These are phyloP conservation scores for Brachypalpus laphriformis DNA, from an alignment of 2,888 invertebrate species.

Conservation along the genomic window DNA sequence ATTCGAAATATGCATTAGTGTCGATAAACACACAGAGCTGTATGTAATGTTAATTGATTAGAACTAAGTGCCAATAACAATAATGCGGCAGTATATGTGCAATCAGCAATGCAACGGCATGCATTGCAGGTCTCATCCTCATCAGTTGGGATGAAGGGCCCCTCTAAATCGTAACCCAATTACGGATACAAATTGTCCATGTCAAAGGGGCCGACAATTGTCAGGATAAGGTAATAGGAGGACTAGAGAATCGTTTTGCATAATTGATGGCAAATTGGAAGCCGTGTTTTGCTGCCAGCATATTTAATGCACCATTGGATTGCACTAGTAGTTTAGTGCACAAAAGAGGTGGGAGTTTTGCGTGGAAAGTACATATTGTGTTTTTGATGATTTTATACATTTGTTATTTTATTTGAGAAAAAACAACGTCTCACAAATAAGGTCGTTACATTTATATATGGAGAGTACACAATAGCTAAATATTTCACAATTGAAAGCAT, in stretches of 20 bases:
- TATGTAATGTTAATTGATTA: slow-evolving; percentile 67
- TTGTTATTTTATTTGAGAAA: background rate
- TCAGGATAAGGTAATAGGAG: slow-evolving; percentile 62
- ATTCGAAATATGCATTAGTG: slow-evolving; percentile 67
- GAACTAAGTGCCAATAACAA: slow-evolving; percentile 66
- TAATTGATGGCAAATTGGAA: slow-evolving; percentile 83
- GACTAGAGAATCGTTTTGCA: slow-evolving; percentile 79
- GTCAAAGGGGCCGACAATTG: slow-evolving; percentile 68
- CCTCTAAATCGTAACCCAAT: slow-evolving; percentile 70
- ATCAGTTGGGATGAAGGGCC: slow-evolving; percentile 10
- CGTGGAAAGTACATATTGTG: background rate
- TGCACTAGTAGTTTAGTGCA: slow-evolving; percentile 52
- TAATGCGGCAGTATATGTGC: slow-evolving; percentile 1
- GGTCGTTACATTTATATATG: no score
- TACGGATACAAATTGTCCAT: slow-evolving; percentile 69
- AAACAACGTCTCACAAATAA: no score
- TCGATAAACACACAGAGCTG: slow-evolving; percentile 12
- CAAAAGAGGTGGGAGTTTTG: background rate
- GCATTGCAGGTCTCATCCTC: slow-evolving; percentile 21
- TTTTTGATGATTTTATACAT: slow-evolving; percentile 16
- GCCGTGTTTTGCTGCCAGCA: slow-evolving; percentile 78
- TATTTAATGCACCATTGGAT: slow-evolving; percentile 67
- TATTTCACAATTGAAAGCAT: no score
- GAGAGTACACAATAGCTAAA: no score
- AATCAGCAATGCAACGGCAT: slow-evolving; percentile 62